Evolutionary conservation across 2,797 vertebrate species (phyloP).

Genomic region (Botia almorhae): DNA sequence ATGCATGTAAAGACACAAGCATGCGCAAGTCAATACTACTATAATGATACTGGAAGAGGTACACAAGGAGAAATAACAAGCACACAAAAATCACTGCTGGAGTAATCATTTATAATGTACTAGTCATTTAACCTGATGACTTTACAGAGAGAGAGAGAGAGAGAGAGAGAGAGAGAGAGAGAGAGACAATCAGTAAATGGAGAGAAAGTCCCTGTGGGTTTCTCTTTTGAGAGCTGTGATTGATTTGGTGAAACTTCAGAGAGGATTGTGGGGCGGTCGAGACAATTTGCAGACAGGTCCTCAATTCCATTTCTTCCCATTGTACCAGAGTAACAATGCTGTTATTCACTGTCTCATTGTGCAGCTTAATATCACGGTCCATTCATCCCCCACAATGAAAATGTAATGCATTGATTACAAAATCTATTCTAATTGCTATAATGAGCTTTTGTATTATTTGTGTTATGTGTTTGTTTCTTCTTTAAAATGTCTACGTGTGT

Average conservation of each 20-base stretch:
- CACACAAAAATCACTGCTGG: background rate
- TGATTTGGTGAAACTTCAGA: slow-evolving; percentile 67
- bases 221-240: slow-evolving; percentile 61
- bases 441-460: too few species aligned
- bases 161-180: slow-evolving; percentile 37
- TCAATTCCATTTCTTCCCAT: slow-evolving; percentile 51
- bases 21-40: slow-evolving; percentile 10
- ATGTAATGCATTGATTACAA: background rate
- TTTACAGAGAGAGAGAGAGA: slow-evolving; percentile 30
- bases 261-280: slow-evolving; percentile 59
- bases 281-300: slow-evolving; percentile 68
- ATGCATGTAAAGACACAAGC: background rate
- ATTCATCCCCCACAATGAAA: slow-evolving; percentile 9
- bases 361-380: slow-evolving; percentile 12
- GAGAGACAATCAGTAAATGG: slow-evolving; percentile 64
- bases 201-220: slow-evolving; percentile 47
- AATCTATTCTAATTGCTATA: background rate
- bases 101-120: slow-evolving; percentile 12
- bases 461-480: too few species aligned
- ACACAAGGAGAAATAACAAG: background rate
- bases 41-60: background rate
- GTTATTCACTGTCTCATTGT: slow-evolving; percentile 40
- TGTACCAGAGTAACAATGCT: slow-evolving; percentile 32
- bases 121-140: slow-evolving; percentile 49
- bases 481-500: background rate